Evolutionary conservation across 2,113 vertebrate species (phyloP).

Genomic region (Heptranchias perlo): DNA sequence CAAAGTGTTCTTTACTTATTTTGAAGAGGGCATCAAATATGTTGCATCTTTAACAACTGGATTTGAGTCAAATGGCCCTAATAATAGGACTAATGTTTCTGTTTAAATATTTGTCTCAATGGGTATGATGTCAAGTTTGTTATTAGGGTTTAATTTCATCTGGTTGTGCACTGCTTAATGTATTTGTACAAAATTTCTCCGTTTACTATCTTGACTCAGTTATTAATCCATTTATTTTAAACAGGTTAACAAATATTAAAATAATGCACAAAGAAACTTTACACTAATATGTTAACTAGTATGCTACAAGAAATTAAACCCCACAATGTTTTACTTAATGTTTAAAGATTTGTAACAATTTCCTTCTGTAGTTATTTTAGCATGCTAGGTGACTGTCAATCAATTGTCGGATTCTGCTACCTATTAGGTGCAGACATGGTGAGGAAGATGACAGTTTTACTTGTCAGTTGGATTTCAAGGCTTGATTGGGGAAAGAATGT

Average conservation of each 20-base stretch:
- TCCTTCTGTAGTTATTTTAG: neutral
- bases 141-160: too few relatives aligned
- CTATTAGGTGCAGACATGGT: neutral
- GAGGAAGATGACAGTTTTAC: neutral
- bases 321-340: neutral
- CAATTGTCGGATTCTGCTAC: neutral
- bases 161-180: neutral
- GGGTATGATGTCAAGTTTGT: neutral
- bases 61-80: neutral
- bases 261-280: neutral
- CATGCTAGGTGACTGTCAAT: neutral
- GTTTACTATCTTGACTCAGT: neutral
- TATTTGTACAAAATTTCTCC: neutral
- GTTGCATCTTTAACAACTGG: neutral
- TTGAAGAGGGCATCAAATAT: neutral
- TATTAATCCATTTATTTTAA: neutral
- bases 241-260: neutral
- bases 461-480: neutral
- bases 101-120: neutral
- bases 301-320: neutral
- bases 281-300: neutral
- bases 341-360: neutral
- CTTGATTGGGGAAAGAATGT: conserved; percentile 3
- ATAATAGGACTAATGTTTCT: neutral
- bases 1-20: neutral